Base-by-base conservation (phyloP, 2,888 invertebrate genomes). In the Pecten maximus region DNA sequence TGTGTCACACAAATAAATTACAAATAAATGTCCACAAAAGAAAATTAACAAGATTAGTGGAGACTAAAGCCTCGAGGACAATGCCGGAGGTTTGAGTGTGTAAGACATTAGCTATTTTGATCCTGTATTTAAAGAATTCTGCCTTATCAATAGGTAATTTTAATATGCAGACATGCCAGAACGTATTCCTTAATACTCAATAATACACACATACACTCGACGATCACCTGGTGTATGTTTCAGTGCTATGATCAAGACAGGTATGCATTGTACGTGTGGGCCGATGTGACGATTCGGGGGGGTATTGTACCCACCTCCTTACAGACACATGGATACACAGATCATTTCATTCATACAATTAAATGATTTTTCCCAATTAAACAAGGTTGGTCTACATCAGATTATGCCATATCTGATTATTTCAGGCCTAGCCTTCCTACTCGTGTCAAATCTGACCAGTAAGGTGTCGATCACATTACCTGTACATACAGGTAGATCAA, bases 81-180 rank as follows among this genome's bases (percentile, higher is more conserved):
- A 74, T 35, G 10, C 19, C 50, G 2, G 28, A 35, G 74, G 35
- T 74, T 15, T 35, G 28, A 74, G 35, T 23, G 10, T 8, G 74
- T 74, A 74, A 74, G 74, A 74, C 74, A 74, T 74, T 74, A 74
- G 74, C 74, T 74, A 74, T 74, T 74, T 74, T 74, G 74, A 74
- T 74, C 74, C 74, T 10, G 28, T 28, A 28, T 74, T 60, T 74
- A 74, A 74, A 74, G 74, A 74, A 74, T 74, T 74, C 74, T 74
- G 74, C 15, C 74, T 74, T 74, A 74, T 74, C 74, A 74, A 74
- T 74, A 74, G 74, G 74, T 74, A 74, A 74, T 74, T 74, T 74
- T 74, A 74, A 74, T 74, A 74, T 74, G 35, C 74, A 74, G 74
- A 35, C 74, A 74, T 74, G 74, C 74, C 35, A 74, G 74, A 15